phyloP scores from a whole-genome alignment of 2,797 vertebrate genomes.

The Chelidonichthys spinosus region DNA sequence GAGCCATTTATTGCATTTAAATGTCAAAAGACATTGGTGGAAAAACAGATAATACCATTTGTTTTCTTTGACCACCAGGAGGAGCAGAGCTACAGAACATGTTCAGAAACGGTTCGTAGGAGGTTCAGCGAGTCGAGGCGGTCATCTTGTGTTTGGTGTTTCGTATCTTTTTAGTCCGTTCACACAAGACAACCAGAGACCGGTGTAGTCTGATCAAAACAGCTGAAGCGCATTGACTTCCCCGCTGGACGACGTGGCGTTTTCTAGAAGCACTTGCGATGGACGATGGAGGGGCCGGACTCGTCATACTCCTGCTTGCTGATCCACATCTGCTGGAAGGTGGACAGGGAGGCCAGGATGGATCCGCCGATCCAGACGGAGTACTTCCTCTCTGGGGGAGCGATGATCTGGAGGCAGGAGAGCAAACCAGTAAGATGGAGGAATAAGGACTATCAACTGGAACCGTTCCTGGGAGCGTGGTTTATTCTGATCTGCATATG shows the following conservation, averaged over 20 bases:
- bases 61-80: constrained; percentile 15
- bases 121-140: background rate
- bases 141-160: constrained; percentile 1
- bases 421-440: background rate
- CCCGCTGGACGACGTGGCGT: fast-evolving
- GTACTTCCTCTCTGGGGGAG: constrained; percentile 96
- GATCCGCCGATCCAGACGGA: constrained; percentile 96
- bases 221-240: fast-evolving
- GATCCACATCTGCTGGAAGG: constrained; percentile 96
- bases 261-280: constrained; percentile 83
- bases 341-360: constrained; percentile 95
- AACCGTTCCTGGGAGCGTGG: no score
- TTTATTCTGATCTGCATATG: no score
- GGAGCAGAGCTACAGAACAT: background rate
- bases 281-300: constrained; percentile 81
- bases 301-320: constrained; percentile 86
- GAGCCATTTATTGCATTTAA: background rate
- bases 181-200: constrained; percentile 10
- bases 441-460: no score
- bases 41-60: constrained; percentile 15
- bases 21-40: no score
- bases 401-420: constrained; percentile 87
- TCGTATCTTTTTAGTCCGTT: constrained; percentile 27
- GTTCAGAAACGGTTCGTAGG: background rate
- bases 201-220: background rate